Evolutionary conservation across 2,797 vertebrate species (phyloP).

Genomic region (Pristis pectinata): DNA sequence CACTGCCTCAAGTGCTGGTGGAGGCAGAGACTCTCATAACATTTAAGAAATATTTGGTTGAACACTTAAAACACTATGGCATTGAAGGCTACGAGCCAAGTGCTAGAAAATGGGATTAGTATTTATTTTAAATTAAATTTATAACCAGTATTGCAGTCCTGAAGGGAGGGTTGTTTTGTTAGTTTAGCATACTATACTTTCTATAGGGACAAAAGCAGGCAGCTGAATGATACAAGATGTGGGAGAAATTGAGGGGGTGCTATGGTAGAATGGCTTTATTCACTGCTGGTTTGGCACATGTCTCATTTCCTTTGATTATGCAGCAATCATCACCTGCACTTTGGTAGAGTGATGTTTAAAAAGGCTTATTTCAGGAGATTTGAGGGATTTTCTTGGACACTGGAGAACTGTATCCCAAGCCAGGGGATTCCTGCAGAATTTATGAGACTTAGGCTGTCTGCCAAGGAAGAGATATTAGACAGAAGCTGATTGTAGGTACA

Average conservation of each 20-base stretch:
- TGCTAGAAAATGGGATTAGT: no score
- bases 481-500: conserved; percentile 32
- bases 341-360: background rate
- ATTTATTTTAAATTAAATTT: background rate
- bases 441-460: background rate
- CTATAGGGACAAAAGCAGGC: background rate
- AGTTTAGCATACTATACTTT: background rate
- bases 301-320: background rate
- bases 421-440: background rate
- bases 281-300: background rate
- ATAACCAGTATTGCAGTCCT: background rate
- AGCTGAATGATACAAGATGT: background rate
- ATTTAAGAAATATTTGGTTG: no score
- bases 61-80: no score
- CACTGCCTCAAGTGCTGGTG: no score
- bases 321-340: conserved; percentile 7
- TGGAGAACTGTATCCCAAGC: conserved; percentile 14
- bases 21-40: no score
- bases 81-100: no score
- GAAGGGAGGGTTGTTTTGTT: background rate
- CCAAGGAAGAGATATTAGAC: conserved; percentile 27
- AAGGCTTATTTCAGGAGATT: conserved; percentile 7
- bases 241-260: background rate
- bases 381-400: background rate
- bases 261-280: conserved; percentile 13